Evolutionary conservation across 1,140 invertebrate genomes (phyloP).

Genomic region (Pseudomyrmex flavicornis): DNA sequence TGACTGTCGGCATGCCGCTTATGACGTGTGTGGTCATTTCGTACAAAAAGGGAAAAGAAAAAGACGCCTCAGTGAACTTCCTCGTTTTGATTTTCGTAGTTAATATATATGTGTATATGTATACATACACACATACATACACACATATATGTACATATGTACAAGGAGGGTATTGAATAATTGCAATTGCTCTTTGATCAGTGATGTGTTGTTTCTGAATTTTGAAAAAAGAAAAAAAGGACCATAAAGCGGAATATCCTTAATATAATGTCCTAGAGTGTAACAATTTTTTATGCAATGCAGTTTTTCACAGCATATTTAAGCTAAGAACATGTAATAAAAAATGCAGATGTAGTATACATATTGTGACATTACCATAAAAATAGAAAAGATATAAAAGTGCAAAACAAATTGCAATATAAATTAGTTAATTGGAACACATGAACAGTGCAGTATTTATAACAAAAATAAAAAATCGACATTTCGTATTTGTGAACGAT

Average conservation of each 20-base stretch:
- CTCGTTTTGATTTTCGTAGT: slow-evolving; percentile 65
- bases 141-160: slow-evolving; percentile 25
- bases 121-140: no score
- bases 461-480: slow-evolving; percentile 55
- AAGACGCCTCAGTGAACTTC: slow-evolving; percentile 58
- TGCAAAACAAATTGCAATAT: slow-evolving; percentile 49
- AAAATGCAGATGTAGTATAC: slow-evolving; percentile 59
- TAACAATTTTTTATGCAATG: slow-evolving; percentile 72
- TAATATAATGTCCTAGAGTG: slow-evolving; percentile 67
- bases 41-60: slow-evolving; percentile 44
- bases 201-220: slow-evolving; percentile 73
- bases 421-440: slow-evolving; percentile 49
- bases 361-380: slow-evolving; percentile 64
- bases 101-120: no score
- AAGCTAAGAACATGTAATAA: slow-evolving; percentile 62
- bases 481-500: slow-evolving; percentile 5
- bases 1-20: slow-evolving; percentile 59
- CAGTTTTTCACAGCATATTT: slow-evolving; percentile 74
- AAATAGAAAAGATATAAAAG: slow-evolving; percentile 39
- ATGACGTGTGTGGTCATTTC: slow-evolving; percentile 56
- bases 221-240: slow-evolving; percentile 56
- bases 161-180: slow-evolving; percentile 61
- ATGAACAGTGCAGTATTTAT: slow-evolving; percentile 55
- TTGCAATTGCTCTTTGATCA: slow-evolving; percentile 62
- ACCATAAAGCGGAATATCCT: slow-evolving; percentile 64